Conservation (phyloP, 2,797 vertebrate genomes). For the Macropodus opercularis region DNA sequence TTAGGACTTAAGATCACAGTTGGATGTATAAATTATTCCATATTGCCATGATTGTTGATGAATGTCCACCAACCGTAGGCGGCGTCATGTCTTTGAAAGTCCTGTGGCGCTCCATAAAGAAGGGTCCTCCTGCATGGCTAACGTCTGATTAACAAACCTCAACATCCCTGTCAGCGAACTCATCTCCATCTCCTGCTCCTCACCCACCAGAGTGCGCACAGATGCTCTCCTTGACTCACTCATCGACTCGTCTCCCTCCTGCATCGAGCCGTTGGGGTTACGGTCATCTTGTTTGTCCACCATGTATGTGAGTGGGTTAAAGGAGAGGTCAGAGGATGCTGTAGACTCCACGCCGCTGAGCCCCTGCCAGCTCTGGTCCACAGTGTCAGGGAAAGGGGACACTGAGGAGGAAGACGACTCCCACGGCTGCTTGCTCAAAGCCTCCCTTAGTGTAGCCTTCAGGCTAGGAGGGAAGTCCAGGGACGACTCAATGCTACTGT, state of each 20-base stretch:
- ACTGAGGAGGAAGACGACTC: conserved; percentile 32
- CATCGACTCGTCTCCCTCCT: conserved; percentile 11
- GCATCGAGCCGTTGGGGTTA: conserved; percentile 1
- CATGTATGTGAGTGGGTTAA: conserved; percentile 86
- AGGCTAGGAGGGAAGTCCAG: conserved; percentile 78
- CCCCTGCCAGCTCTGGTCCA: conserved; percentile 68
- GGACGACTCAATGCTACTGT: conserved; percentile 65
- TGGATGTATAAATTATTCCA: no score
- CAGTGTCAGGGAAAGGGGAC: conserved; percentile 40
- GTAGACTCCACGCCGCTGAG: conserved; percentile 61
- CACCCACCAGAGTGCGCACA: conserved; percentile 26
- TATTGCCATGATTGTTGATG: no score
- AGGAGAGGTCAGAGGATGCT: conserved; percentile 76
- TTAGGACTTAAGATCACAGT: no score
- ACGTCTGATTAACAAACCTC: conserved; percentile 79
- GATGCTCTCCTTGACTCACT: conserved; percentile 45
- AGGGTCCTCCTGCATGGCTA: conserved; percentile 77
- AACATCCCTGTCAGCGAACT: conserved; percentile 78
- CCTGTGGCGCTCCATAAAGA: conserved; percentile 50
- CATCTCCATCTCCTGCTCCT: conserved; percentile 51
- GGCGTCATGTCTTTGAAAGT: conserved; percentile 5
- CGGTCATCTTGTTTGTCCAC: conserved; percentile 44
- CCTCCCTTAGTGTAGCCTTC: conserved; percentile 67
- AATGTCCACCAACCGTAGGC: no score
- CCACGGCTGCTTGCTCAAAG: conserved; percentile 60